Evolutionary conservation across 2,888 invertebrate genomes (phyloP), one percentile per base, ranked within the genome.

Genomic region (Caenorhabditis angaria): DNA sequence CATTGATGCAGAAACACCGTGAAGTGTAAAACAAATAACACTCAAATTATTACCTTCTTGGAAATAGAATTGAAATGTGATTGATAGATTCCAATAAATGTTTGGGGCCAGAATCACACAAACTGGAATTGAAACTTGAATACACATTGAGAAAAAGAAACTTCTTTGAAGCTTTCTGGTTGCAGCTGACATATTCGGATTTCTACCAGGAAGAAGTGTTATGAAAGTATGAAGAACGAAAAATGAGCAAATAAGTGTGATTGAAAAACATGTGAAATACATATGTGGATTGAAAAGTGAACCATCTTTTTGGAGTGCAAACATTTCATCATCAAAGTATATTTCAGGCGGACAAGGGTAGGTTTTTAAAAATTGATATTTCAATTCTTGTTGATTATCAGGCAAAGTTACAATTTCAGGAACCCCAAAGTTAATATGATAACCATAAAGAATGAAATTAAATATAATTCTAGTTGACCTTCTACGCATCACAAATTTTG

Each of bases 261-360:
- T 22, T 27, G 27, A 51, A 14, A 58, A 29, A 14, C 58, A 61
- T 0, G 47, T 63, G 20, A 63, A 25, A 24, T 68, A 68, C 68
- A 68, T 68, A 35, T 68, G 62, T 4, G 62, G 62, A 25, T 68
- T 68, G 62, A 68, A 68, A 12, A 68, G 50, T 6, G 47, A 14
- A 6, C 61, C 68, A 32, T 68, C 59, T 29, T 25, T 54, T 47
- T 68, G 68, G 18, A 68, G 2, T 0, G 63, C 35, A n/a, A 32
- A 10, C 2, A 35, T 32, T 8, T 20, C 58, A 1, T 24, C 51
- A 58, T 62, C 20, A 54, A 68, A 62, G 14, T 55, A 51, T 12
- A 55, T 22, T 12, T 8, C 25, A 14, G 68, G 68, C n/a, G 62
- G 51, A 32, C 68, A 68, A 1, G 68, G 68, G 20, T 14, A 51